These are phyloP conservation scores for Smittia aterrima DNA, from an alignment of 2,888 invertebrate species.

Conservation along the genomic window DNA sequence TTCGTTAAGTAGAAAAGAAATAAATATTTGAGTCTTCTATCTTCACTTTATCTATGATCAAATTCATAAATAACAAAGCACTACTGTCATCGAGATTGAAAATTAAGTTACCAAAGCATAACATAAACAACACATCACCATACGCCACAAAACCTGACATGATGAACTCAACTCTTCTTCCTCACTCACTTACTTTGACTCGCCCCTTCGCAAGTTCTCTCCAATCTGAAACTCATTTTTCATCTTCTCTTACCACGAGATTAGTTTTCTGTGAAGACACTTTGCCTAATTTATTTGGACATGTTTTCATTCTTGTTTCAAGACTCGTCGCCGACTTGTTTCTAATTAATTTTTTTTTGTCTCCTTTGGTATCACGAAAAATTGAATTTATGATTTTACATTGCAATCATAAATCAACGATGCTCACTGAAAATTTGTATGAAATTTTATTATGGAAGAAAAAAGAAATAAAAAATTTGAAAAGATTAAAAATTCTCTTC, in stretches of 20 bases:
- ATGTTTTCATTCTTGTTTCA: neutral
- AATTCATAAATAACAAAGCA: neutral
- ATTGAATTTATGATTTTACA: conserved; percentile 27
- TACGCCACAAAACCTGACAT: neutral
- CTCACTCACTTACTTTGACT: neutral
- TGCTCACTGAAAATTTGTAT: conserved; percentile 20
- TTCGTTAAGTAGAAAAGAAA: too few relatives aligned
- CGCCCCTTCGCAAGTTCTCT: too few relatives aligned
- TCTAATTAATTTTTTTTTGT: conserved; percentile 1
- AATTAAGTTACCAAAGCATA: conserved; percentile 1
- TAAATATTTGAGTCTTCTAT: neutral
- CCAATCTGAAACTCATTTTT: neutral
- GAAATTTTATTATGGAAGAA: neutral
- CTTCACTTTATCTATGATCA: neutral
- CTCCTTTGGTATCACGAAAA: neutral
- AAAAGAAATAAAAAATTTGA: neutral
- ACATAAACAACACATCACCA: neutral
- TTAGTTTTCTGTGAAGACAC: neutral
- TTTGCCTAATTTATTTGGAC: neutral
- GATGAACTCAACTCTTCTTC: neutral
- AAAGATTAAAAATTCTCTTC: conserved; percentile 12
- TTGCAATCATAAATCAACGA: conserved; percentile 31
- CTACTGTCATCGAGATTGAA: neutral
- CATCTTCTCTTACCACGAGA: neutral
- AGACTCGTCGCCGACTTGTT: neutral